phyloP scores from a whole-genome alignment of 2,888 invertebrate species.

The Diploptera punctata region DNA sequence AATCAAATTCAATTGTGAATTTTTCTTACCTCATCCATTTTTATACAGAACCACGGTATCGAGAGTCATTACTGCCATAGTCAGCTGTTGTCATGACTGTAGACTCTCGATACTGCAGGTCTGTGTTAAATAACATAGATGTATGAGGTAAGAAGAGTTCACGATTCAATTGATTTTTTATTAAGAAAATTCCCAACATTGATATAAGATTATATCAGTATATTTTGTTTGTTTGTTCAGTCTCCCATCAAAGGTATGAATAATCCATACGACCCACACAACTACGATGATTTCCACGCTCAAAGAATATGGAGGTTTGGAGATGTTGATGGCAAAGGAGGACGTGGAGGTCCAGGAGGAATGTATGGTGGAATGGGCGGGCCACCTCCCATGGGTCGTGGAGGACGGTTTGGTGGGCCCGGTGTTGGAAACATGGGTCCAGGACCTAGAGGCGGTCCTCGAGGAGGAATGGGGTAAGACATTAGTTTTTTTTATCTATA shows the following conservation, averaged over 20 bases:
- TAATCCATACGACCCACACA: slow-evolving; percentile 93
- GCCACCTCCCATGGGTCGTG: slow-evolving; percentile 49
- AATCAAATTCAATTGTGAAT: too few relatives aligned
- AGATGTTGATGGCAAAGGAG: slow-evolving; percentile 51
- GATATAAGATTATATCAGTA: too few relatives aligned
- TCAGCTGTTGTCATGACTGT: too few relatives aligned
- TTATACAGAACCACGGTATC: too few relatives aligned
- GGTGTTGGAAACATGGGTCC: slow-evolving; percentile 49
- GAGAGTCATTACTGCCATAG: too few relatives aligned
- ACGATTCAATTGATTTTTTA: too few relatives aligned
- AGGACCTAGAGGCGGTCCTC: slow-evolving; percentile 48
- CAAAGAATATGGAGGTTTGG: slow-evolving; percentile 96
- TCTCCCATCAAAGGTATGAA: slow-evolving; percentile 86
- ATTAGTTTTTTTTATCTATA: background rate
- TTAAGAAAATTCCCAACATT: too few relatives aligned
- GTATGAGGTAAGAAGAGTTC: too few relatives aligned
- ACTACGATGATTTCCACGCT: slow-evolving; percentile 93
- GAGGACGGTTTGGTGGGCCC: slow-evolving; percentile 49
- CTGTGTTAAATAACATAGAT: too few relatives aligned
- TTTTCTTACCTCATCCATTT: too few relatives aligned
- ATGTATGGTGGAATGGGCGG: slow-evolving; percentile 46
- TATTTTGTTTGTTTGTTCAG: slow-evolving; percentile 60
- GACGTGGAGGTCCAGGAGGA: slow-evolving; percentile 54
- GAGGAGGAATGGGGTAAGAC: slow-evolving; percentile 48
- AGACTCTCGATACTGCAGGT: too few relatives aligned